phyloP scores from a whole-genome alignment of 2,888 invertebrate species.

The Scelioninae gen. 1 region DNA sequence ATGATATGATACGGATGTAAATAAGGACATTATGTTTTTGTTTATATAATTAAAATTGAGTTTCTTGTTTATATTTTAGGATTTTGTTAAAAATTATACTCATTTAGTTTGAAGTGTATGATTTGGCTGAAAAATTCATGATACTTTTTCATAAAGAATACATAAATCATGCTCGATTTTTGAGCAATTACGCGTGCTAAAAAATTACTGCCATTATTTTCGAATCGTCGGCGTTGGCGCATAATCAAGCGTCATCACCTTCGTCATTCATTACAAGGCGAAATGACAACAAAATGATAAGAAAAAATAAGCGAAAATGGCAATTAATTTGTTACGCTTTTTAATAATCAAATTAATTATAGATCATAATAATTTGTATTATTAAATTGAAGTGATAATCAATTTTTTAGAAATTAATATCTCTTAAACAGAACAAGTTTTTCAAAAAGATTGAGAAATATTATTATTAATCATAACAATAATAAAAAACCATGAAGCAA shows the following conservation, averaged over 20 bases:
- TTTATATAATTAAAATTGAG: neutral
- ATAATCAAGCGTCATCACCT: constrained; percentile 51
- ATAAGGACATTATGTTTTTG: no score
- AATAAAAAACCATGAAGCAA: no score
- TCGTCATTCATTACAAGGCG: constrained; percentile 40
- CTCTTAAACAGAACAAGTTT: no score
- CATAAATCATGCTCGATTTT: constrained; percentile 46
- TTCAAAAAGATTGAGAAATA: no score
- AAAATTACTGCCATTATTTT: constrained; percentile 53
- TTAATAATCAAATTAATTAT: constrained; percentile 32
- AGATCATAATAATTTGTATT: no score
- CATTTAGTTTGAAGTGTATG: constrained; percentile 1
- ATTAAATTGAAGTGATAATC: no score
- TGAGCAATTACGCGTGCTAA: constrained; percentile 31
- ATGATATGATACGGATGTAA: no score
- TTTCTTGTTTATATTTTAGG: neutral
- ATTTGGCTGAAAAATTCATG: constrained; percentile 12
- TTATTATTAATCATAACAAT: no score
- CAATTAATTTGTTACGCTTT: constrained; percentile 16
- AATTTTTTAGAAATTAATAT: no score
- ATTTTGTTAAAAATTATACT: no score
- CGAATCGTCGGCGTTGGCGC: constrained; percentile 39
- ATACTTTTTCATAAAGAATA: constrained; percentile 3
- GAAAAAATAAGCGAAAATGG: constrained; percentile 7
- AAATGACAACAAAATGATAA: constrained; percentile 9